Base-by-base conservation (phyloP, 2,113 vertebrate species). In the Petroica traversi region DNA sequence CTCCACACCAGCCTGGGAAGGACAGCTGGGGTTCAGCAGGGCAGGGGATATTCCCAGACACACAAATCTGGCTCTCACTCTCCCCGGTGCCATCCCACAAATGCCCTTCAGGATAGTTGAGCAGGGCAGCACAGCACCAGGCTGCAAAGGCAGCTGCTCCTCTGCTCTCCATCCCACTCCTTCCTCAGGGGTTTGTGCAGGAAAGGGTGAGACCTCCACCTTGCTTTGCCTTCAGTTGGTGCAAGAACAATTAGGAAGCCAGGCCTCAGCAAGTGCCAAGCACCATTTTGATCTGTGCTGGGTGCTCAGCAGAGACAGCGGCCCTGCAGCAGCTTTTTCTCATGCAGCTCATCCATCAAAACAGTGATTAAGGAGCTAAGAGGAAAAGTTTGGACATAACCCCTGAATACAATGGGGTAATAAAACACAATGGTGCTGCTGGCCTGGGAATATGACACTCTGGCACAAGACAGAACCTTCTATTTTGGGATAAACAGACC, bases 391-490 rank as follows among this genome's bases (percentile, higher is more conserved):
- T 96, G 97, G 97, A 97, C 96, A 88, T 97, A 97, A 98, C 92
- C 98, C 82, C 93, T 97, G 98, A 98, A 98, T 97, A 96, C 93
- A 83, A 77, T 68, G 95, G 97, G 93, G 97, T 98, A 98, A 98
- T 98, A 98, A 98, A 97, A 98, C 96, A 98, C 98, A 98, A 98
- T 98, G 97, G 95, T 82, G 82, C 87, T 94, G 92, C 95, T 97
- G 92, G 97, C 98, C 98, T 98, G 98, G 97, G 97, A 96, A 96
- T 76, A 93, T 90, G 85, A 97, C 95, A 97, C 94, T 88, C 95
- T 97, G 97, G 97, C 95, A 97, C 95, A 95, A 94, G 97, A 96
- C 93, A 88, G 89, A 89, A 74, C 96, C 93, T 98, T 96, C 98
- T 98, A 98, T 98, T 98, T 97, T 94, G 89, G 97, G 98, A 98